These are phyloP conservation scores for Chinchilla lanigera DNA, from an alignment of 2,113 vertebrate genomes.

Conservation along the genomic window DNA sequence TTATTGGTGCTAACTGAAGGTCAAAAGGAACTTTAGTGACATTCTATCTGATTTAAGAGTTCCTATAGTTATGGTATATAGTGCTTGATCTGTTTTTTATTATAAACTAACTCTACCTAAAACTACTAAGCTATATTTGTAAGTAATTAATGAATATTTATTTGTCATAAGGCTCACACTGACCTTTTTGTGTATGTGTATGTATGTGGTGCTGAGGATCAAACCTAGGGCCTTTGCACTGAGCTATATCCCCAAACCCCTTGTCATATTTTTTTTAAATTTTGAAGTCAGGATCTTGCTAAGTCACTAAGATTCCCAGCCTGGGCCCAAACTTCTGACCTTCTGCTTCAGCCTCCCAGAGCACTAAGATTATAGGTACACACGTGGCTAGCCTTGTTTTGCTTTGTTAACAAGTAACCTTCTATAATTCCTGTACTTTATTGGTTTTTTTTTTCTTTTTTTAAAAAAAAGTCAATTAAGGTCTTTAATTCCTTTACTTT, in stretches of 20 bases:
- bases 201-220: not conserved
- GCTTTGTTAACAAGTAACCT: not conserved
- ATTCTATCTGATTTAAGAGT: constrained; percentile 61
- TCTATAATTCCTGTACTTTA: not conserved
- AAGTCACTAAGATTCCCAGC: not conserved
- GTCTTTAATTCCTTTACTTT: not conserved
- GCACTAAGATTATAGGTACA: not conserved
- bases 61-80: not conserved
- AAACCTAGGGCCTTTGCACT: not conserved
- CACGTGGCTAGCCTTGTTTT: not conserved
- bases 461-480: too few relatives aligned
- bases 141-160: constrained; percentile 14
- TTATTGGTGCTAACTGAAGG: not conserved
- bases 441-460: too few relatives aligned
- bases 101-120: not conserved
- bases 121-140: rapidly evolving
- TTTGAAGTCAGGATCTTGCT: not conserved
- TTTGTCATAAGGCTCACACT: constrained; percentile 46
- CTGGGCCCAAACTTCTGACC: not conserved
- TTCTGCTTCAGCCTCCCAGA: not conserved
- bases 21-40: not conserved
- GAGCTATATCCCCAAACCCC: not conserved
- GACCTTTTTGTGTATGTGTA: not conserved
- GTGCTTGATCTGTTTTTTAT: constrained; percentile 50
- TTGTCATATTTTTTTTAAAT: not conserved